Conservation (phyloP, 2,113 vertebrate species). For the Loxodonta africana region DNA sequence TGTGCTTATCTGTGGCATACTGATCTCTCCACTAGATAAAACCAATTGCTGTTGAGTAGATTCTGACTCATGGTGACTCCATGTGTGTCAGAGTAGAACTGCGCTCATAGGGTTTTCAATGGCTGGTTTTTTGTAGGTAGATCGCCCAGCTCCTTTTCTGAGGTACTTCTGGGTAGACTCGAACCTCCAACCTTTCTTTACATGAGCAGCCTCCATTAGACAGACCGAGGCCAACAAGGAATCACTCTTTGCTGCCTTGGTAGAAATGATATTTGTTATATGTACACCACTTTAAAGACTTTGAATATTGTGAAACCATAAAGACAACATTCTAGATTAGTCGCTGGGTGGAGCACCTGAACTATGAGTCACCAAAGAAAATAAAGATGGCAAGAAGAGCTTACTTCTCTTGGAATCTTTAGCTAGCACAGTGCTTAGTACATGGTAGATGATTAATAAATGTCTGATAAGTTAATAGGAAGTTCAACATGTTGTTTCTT, state of each 20-base stretch:
- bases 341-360: background rate
- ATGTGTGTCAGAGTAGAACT: background rate
- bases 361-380: conserved; percentile 56
- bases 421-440: background rate
- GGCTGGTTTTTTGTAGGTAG: background rate
- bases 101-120: background rate
- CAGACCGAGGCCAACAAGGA: background rate
- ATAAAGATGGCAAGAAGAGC: conserved; percentile 37
- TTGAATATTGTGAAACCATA: background rate
- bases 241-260: background rate
- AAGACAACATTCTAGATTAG: background rate
- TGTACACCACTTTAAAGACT: background rate
- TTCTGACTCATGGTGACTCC: background rate
- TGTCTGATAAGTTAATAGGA: conserved; percentile 26
- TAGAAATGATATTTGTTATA: background rate
- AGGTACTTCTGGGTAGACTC: background rate
- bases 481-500: background rate
- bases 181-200: background rate
- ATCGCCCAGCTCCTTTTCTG: background rate
- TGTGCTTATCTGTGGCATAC: background rate
- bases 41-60: background rate
- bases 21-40: background rate
- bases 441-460: background rate
- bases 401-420: conserved; percentile 47
- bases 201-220: background rate